phyloP scores from a whole-genome alignment of 2,113 vertebrate species.

The Heteronetta atricapilla region DNA sequence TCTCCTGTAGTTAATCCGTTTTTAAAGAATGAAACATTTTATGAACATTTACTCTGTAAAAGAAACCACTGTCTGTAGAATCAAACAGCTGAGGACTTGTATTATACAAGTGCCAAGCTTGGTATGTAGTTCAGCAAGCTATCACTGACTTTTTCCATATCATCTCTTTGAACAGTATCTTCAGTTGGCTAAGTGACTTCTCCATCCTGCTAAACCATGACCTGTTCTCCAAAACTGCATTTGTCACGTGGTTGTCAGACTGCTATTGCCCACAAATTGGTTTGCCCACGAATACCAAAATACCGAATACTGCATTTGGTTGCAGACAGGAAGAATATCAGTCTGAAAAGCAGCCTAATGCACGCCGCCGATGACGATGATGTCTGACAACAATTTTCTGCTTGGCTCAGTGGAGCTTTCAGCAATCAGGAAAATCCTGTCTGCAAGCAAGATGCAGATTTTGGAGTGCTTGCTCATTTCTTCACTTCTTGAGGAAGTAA shows the following conservation, averaged over 20 bases:
- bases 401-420: neutral
- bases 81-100: neutral
- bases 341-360: neutral
- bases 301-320: neutral
- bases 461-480: neutral
- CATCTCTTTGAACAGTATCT: neutral
- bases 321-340: neutral
- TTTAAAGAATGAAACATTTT: neutral
- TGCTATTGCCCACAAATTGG: neutral
- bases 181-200: neutral
- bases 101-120: neutral
- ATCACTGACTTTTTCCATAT: neutral
- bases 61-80: neutral
- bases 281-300: neutral
- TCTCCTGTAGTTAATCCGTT: neutral
- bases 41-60: neutral
- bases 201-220: neutral
- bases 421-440: neutral
- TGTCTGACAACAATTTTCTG: neutral
- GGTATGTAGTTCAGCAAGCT: neutral
- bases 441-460: neutral
- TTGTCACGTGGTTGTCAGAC: neutral
- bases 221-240: neutral
- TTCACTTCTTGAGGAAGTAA: neutral
- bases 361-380: neutral